These are phyloP conservation scores for Bursaphelenchus mucronatus DNA, from an alignment of 1,140 invertebrate genomes.

Conservation along the genomic window DNA sequence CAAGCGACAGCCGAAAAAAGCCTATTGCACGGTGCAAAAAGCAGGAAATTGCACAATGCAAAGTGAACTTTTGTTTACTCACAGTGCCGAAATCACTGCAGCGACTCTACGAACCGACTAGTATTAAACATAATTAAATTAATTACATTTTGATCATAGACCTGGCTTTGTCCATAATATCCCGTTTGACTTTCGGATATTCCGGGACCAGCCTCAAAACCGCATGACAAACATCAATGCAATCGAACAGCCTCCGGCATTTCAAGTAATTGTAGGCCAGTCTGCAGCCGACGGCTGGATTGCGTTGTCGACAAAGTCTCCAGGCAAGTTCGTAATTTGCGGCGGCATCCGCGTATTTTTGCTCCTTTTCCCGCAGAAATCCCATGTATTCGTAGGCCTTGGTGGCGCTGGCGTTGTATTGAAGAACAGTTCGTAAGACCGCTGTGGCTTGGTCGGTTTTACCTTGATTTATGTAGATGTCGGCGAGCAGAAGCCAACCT, in stretches of 20 bases:
- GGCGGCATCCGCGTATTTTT: conserved; percentile 80
- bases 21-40: too few relatives aligned
- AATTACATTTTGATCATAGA: conserved; percentile 62
- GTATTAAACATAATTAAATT: too few relatives aligned
- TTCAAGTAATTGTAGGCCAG: conserved; percentile 86
- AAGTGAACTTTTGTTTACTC: too few relatives aligned
- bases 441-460: conserved; percentile 82
- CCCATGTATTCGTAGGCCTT: conserved; percentile 85
- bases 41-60: too few relatives aligned
- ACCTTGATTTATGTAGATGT: conserved; percentile 76
- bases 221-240: conserved; percentile 77
- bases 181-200: conserved; percentile 83
- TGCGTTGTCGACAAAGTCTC: conserved; percentile 74
- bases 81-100: too few relatives aligned
- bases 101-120: too few relatives aligned
- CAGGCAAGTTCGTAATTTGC: conserved; percentile 78
- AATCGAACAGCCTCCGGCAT: conserved; percentile 79
- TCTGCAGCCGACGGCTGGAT: conserved; percentile 80
- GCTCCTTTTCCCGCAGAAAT: conserved; percentile 82
- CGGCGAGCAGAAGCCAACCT: conserved; percentile 80
- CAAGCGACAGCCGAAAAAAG: too few relatives aligned
- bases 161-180: conserved; percentile 88
- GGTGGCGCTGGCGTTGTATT: conserved; percentile 82
- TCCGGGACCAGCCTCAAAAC: conserved; percentile 77
- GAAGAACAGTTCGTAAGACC: conserved; percentile 73